A percentile compares a stretch with the other conserved stretches of the same genome.
phyloP scores from a whole-genome alignment of 2,888 invertebrate species.

The Caenorhabditis sp. region DNA sequence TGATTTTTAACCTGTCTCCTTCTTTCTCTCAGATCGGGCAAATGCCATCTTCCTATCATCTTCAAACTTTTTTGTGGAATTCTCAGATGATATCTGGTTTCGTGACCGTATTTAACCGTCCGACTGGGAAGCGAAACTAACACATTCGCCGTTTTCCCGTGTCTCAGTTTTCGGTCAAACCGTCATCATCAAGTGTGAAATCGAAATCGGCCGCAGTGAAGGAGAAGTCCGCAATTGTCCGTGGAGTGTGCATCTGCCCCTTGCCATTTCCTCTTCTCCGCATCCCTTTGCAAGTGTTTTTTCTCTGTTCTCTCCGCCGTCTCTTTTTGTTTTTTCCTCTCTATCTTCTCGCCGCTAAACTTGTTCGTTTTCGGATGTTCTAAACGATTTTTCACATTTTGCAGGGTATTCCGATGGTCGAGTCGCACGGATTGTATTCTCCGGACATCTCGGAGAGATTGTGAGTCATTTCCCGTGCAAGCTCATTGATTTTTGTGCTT shows the following conservation, averaged over 20 bases:
- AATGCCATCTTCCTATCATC: neutral
- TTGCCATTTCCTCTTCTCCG: neutral
- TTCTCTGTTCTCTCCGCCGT: neutral
- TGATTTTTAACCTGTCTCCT: neutral
- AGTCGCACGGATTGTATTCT: constrained; percentile 53
- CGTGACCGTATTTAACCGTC: neutral
- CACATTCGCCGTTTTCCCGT: neutral
- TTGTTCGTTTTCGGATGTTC: neutral
- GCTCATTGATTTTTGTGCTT: no score
- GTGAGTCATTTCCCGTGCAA: no score
- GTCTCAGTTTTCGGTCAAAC: neutral
- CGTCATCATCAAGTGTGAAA: neutral
- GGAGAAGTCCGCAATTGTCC: constrained; percentile 31
- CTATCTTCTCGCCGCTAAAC: neutral
- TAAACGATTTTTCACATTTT: constrained; percentile 13
- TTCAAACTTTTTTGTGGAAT: neutral
- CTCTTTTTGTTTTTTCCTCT: neutral
- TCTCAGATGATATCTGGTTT: neutral
- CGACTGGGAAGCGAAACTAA: neutral
- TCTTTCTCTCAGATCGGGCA: no score
- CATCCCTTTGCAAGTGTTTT: constrained; percentile 6
- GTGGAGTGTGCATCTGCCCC: constrained; percentile 33
- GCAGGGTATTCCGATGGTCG: constrained; percentile 53
- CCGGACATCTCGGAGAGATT: constrained; percentile 63
- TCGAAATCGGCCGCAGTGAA: neutral